These are phyloP conservation scores for Eptesicus fuscus DNA, from an alignment of 2,113 vertebrate genomes.

Conservation along the genomic window DNA sequence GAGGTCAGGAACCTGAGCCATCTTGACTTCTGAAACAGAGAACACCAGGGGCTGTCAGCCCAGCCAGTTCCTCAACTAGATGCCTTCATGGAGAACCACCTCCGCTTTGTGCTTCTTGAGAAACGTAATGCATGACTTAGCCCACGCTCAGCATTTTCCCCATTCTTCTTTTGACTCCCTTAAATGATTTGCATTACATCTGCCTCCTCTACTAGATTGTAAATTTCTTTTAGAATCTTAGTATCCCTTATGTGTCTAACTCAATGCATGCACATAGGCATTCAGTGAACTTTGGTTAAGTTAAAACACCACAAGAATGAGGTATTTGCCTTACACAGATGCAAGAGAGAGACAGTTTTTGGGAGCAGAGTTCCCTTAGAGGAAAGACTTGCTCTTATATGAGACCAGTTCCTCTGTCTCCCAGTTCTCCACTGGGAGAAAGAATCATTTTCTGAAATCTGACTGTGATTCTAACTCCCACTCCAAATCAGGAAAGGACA, in stretches of 20 bases:
- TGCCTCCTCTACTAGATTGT: not conserved
- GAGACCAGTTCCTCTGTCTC: not conserved
- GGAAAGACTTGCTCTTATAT: not conserved
- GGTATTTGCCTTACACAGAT: not conserved
- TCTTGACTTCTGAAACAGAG: conserved; percentile 55
- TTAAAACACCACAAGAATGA: not conserved
- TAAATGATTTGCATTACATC: not conserved
- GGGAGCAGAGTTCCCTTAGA: not conserved
- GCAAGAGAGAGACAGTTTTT: not conserved
- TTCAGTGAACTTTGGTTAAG: not conserved
- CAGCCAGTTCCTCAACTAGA: not conserved
- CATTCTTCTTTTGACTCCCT: not conserved
- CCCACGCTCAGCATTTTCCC: not conserved
- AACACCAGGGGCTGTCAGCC: not conserved
- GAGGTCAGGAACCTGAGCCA: conserved; percentile 63
- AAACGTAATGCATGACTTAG: not conserved
- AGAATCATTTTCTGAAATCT: conserved; percentile 3
- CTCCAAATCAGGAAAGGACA: not conserved
- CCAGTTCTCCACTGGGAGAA: not conserved
- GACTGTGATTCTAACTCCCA: conserved; percentile 3
- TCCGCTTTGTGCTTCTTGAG: not conserved
- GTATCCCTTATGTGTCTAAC: not conserved
- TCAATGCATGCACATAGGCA: not conserved
- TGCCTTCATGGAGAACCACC: not conserved
- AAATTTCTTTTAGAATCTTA: not conserved